phyloP scores from a whole-genome alignment of 2,797 vertebrate genomes.

The Sebastiscus tertius region DNA sequence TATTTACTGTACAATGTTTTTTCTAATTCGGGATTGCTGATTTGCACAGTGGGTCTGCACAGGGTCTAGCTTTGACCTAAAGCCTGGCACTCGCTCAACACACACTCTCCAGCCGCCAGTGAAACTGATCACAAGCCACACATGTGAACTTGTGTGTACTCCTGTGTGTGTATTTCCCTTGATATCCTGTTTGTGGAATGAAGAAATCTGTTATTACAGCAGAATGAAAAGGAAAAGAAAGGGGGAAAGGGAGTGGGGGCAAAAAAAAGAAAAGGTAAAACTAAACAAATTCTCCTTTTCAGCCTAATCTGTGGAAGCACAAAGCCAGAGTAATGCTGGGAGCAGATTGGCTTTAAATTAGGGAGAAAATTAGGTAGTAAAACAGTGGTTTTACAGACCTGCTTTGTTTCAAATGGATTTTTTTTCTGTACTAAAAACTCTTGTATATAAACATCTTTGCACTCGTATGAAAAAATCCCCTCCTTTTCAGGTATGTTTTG shows the following conservation, averaged over 20 bases:
- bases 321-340: slow-evolving; percentile 54
- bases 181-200: slow-evolving; percentile 76
- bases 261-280: slow-evolving; percentile 53
- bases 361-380: slow-evolving; percentile 71
- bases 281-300: slow-evolving; percentile 66
- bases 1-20: slow-evolving; percentile 53
- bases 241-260: neutral
- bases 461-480: neutral
- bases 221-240: slow-evolving; percentile 55
- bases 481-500: slow-evolving; percentile 5
- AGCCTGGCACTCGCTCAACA: slow-evolving; percentile 67
- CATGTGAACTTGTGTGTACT: slow-evolving; percentile 45
- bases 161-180: slow-evolving; percentile 22
- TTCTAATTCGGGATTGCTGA: slow-evolving; percentile 45
- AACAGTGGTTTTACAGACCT: slow-evolving; percentile 63
- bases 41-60: slow-evolving; percentile 40
- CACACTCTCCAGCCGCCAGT: slow-evolving; percentile 51
- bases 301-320: slow-evolving; percentile 54
- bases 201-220: slow-evolving; percentile 70
- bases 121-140: slow-evolving; percentile 64
- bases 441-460: slow-evolving; percentile 50
- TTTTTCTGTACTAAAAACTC: slow-evolving; percentile 30
- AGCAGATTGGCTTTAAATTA: slow-evolving; percentile 58
- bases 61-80: slow-evolving; percentile 42
- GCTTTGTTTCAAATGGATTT: slow-evolving; percentile 53